Evolutionary conservation across 2,888 invertebrate genomes (phyloP), one percentile per base, ranked within the genome.

Genomic region (Steinernema scapterisci): DNA sequence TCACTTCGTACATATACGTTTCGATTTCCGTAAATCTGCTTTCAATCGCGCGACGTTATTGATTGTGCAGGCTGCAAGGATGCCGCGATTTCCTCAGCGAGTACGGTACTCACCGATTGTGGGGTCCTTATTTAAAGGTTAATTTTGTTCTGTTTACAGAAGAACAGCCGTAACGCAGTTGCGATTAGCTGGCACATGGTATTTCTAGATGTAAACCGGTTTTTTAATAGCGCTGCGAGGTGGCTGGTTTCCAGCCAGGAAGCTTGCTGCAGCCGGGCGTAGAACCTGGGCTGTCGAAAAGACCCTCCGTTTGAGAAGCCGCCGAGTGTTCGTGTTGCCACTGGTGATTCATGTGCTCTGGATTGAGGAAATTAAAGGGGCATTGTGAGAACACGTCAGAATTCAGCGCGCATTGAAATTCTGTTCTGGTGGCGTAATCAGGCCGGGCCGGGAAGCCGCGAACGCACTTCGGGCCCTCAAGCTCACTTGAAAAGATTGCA

Each of bases 121-220:
- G 48, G 48, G 19, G 45, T 11, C 13, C n/a, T n/a, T 48, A 7
- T 48, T 48, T 7, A 48, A 48, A 48, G 48, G 19, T 48, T 19
- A 48, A 54, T 54, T 23, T 6, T 6, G 13, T 54, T 54, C 19
- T 31, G 25, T 63, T 27, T 31, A 25, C 38, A 63, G 63, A 38
- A 31, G 3, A 25, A 31, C 27, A 63, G 23, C 27, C 63, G 63
- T 63, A 63, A 63, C 63, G 31, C 63, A 27, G 27, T 63, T 63
- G 63, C 63, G 63, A 63, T 63, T 27, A 63, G 63, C 21, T 63
- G 63, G 27, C 63, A 27, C 63, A 63, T 63, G 63, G 16, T 27
- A 31, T 63, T 63, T 63, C 63, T 16, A 63, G 63, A 63, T 38
- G 63, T n/a, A 27, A 63, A 63, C 63, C 63, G 63, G 63, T 63